A percentile compares a stretch with the other conserved stretches of the same genome.
phyloP scores from a whole-genome alignment of 2,113 vertebrate species.

The Apus apus region DNA sequence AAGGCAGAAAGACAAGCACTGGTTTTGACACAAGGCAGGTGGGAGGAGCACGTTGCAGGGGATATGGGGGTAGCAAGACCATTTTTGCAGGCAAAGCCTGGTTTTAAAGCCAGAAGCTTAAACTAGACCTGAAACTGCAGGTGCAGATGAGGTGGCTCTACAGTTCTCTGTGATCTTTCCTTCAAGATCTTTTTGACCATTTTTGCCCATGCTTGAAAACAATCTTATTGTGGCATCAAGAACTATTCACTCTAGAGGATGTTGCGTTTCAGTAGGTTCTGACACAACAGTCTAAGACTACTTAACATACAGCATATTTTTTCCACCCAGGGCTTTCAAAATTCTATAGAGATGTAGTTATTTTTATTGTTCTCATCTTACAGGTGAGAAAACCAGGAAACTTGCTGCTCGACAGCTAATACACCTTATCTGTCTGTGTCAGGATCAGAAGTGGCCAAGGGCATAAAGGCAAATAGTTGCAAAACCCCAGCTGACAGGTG shows the following conservation, averaged over 20 bases:
- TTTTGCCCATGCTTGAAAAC: background rate
- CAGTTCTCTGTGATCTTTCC: background rate
- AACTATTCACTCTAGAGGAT: background rate
- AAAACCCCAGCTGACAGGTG: background rate
- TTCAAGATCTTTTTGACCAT: background rate
- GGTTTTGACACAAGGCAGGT: background rate
- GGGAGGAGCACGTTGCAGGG: background rate
- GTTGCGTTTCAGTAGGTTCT: background rate
- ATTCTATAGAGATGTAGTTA: background rate
- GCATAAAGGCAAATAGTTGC: background rate
- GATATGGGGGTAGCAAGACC: fast-evolving
- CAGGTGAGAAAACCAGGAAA: background rate
- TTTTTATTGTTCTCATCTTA: background rate
- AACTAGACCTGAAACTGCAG: background rate
- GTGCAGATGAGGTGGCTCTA: background rate
- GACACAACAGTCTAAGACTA: background rate
- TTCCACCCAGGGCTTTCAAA: background rate
- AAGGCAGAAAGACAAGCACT: background rate
- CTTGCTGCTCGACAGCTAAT: background rate
- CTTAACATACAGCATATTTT: background rate
- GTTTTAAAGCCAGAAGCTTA: background rate
- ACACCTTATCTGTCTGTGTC: background rate
- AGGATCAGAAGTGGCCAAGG: background rate
- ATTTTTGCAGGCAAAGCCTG: background rate
- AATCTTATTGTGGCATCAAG: background rate